Percentiles rank a stretch among this genome's conserved stretches.
phyloP scores from a whole-genome alignment of 2,888 invertebrate species.

The Carabus problematicus region DNA sequence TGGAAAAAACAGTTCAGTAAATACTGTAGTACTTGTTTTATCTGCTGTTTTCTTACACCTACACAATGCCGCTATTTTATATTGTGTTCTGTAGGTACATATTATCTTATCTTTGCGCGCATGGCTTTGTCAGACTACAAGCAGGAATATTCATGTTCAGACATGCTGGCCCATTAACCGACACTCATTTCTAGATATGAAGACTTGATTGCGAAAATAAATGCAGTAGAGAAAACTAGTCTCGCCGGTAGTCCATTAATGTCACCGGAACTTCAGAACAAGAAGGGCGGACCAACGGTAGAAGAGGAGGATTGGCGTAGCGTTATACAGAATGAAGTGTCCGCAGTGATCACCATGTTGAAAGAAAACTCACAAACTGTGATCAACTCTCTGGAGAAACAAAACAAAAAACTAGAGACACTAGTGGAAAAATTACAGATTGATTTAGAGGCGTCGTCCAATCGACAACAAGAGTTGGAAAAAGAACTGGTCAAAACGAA shows the following conservation, averaged over 20 bases:
- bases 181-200: constrained; percentile 43
- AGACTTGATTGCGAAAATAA: constrained; percentile 37
- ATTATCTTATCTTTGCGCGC: constrained; percentile 33
- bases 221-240: constrained; percentile 12
- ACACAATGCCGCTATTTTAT: constrained; percentile 36
- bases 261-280: constrained; percentile 10
- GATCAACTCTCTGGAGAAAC: constrained; percentile 41
- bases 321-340: constrained; percentile 24
- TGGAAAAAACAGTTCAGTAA: constrained; percentile 47
- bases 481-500: constrained; percentile 18
- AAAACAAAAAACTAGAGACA: constrained; percentile 45
- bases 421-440: constrained; percentile 36
- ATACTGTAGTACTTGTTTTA: constrained; percentile 38
- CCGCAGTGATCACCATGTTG: constrained; percentile 31
- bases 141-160: background rate
- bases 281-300: background rate
- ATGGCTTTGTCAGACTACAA: constrained; percentile 22
- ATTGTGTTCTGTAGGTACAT: constrained; percentile 39
- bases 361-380: constrained; percentile 43
- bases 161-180: background rate
- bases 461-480: constrained; percentile 24
- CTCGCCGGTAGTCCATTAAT: background rate
- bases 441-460: constrained; percentile 21
- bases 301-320: constrained; percentile 23
- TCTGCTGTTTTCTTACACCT: constrained; percentile 27